phyloP scores from a whole-genome alignment of 2,888 invertebrate species.

The Homarus gammarus region DNA sequence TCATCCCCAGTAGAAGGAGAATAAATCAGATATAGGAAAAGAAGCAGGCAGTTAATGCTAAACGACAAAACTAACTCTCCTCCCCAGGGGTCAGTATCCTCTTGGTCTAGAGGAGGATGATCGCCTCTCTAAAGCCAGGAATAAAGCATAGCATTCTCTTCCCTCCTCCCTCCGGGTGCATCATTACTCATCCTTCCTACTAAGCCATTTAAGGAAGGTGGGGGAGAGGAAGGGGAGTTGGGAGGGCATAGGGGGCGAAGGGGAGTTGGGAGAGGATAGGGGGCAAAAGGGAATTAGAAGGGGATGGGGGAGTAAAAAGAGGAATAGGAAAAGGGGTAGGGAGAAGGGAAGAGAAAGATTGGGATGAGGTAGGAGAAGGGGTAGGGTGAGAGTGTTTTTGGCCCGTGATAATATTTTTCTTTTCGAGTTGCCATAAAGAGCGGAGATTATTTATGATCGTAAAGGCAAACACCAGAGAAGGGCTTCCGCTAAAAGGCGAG shows the following conservation, averaged over 20 bases:
- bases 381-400: not conserved
- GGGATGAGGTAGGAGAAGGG: not conserved
- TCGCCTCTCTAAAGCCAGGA: not conserved
- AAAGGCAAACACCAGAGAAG: constrained; percentile 23
- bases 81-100: not conserved
- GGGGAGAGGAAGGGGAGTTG: not conserved
- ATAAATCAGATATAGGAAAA: constrained; percentile 14
- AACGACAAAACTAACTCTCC: too few relatives aligned
- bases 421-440: constrained; percentile 45
- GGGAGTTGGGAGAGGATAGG: too few relatives aligned
- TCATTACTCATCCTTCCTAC: constrained; percentile 10
- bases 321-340: too few relatives aligned
- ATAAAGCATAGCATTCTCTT: not conserved
- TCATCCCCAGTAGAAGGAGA: not conserved
- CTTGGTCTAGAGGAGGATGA: not conserved
- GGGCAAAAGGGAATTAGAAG: not conserved
- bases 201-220: not conserved
- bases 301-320: not conserved
- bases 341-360: not conserved
- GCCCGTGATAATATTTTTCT: constrained; percentile 41
- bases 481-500: not conserved
- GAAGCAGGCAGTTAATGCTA: constrained; percentile 18
- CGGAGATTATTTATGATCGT: constrained; percentile 33
- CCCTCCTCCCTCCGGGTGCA: not conserved
- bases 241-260: not conserved